Evolutionary conservation across 2,888 invertebrate genomes (phyloP).

Genomic region (Synanthedon tipuliformis): DNA sequence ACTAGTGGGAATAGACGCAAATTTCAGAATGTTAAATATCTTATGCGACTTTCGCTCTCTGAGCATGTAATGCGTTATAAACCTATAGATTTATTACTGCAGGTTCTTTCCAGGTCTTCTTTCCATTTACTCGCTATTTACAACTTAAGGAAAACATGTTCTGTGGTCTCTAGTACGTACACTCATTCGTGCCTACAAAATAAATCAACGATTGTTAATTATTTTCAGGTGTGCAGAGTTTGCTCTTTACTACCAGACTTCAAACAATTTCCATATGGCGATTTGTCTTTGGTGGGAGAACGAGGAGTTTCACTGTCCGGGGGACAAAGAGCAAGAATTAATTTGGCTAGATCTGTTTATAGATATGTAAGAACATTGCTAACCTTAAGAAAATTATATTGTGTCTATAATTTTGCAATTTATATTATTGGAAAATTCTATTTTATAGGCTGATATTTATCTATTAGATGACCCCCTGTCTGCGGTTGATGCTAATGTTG

Average conservation of each 20-base stretch:
- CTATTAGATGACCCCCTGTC: constrained; percentile 85
- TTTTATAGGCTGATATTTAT: constrained; percentile 77
- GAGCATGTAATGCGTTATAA: too few relatives aligned
- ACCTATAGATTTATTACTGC: too few relatives aligned
- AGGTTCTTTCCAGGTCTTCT: too few relatives aligned
- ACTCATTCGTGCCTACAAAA: neutral
- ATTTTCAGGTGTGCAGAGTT: constrained; percentile 68
- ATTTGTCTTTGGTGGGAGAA: constrained; percentile 84
- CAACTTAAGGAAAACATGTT: neutral
- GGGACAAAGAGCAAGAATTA: constrained; percentile 85
- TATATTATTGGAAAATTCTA: neutral
- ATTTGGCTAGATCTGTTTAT: constrained; percentile 82
- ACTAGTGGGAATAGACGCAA: too few relatives aligned
- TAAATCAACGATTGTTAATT: neutral
- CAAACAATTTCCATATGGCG: constrained; percentile 79
- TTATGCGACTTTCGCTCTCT: too few relatives aligned
- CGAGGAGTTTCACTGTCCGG: constrained; percentile 85
- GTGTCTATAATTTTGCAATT: neutral
- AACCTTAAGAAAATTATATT: neutral
- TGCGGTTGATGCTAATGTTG: constrained; percentile 84
- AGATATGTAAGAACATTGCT: constrained; percentile 69
- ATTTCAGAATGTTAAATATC: too few relatives aligned
- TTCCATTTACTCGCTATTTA: neutral
- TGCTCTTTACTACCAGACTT: constrained; percentile 79
- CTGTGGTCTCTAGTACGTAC: neutral